phyloP scores from a whole-genome alignment of 2,888 invertebrate species.

The Eudasyphora cyanicolor region DNA sequence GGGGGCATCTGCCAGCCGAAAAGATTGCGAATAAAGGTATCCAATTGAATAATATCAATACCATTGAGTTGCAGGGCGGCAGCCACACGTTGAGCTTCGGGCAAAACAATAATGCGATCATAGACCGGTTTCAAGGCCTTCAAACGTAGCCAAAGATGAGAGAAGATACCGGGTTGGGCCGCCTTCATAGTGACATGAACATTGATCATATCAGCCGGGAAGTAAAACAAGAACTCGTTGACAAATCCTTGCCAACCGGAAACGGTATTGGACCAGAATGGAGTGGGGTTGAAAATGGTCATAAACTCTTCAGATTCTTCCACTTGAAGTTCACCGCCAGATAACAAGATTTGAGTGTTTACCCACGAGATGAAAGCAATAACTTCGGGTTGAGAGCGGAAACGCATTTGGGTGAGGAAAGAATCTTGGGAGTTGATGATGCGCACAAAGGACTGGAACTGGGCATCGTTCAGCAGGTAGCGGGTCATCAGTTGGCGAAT shows the following conservation, averaged over 20 bases:
- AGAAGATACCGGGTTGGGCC: conserved; percentile 71
- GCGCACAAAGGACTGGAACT: conserved; percentile 76
- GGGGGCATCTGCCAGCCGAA: conserved; percentile 71
- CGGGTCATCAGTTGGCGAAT: conserved; percentile 70
- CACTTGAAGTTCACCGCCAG: conserved; percentile 67
- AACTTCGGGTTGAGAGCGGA: conserved; percentile 75
- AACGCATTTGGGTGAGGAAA: conserved; percentile 68
- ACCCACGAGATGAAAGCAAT: conserved; percentile 72
- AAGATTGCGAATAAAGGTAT: conserved; percentile 72
- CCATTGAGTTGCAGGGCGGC: conserved; percentile 70
- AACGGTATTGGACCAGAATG: conserved; percentile 70
- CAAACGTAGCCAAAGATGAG: conserved; percentile 72
- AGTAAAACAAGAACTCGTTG: conserved; percentile 71
- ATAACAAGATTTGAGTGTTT: conserved; percentile 69
- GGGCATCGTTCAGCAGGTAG: conserved; percentile 74
- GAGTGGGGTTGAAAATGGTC: conserved; percentile 69
- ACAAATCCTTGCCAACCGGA: conserved; percentile 76
- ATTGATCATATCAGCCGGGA: conserved; percentile 70
- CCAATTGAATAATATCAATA: conserved; percentile 71
- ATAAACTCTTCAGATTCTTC: conserved; percentile 69
- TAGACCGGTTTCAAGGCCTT: conserved; percentile 70
- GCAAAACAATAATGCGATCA: conserved; percentile 72
- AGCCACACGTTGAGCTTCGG: conserved; percentile 68
- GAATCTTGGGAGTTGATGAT: conserved; percentile 72
- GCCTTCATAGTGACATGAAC: conserved; percentile 72